Conservation (phyloP, 2,113 vertebrate species). For the Plotosus lineatus region DNA sequence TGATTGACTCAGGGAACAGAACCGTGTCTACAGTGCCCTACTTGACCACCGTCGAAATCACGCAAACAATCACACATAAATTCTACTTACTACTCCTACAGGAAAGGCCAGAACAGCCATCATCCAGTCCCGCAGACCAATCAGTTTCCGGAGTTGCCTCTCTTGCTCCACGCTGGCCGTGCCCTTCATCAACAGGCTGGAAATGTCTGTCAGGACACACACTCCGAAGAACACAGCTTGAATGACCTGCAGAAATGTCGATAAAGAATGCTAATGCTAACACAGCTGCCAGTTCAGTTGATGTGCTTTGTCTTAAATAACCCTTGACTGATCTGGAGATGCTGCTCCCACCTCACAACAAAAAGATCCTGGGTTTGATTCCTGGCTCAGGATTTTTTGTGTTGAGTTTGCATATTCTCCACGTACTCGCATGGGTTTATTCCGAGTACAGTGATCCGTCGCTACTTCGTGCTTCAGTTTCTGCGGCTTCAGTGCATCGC, state of each 20-base stretch:
- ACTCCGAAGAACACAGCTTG: constrained; percentile 95
- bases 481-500: no score
- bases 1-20: not conserved
- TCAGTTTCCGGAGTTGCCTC: constrained; percentile 90
- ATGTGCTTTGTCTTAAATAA: not conserved
- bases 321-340: not conserved
- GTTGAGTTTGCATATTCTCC: no score
- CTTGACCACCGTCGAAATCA: not conserved
- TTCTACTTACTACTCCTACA: constrained; percentile 88
- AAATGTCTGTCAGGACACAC: constrained; percentile 93
- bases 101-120: constrained; percentile 96
- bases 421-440: no score
- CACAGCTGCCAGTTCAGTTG: not conserved
- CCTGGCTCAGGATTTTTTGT: no score
- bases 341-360: no score
- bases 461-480: no score
- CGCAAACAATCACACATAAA: not conserved
- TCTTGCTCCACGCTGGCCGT: constrained; percentile 90
- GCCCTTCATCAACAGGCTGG: constrained; percentile 90
- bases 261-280: not conserved
- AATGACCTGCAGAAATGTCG: constrained; percentile 78
- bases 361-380: no score
- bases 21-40: not conserved
- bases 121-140: constrained; percentile 93
- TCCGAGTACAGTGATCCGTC: no score